Base-by-base conservation (phyloP, 2,113 vertebrate species). In the Boleophthalmus pectinirostris region DNA sequence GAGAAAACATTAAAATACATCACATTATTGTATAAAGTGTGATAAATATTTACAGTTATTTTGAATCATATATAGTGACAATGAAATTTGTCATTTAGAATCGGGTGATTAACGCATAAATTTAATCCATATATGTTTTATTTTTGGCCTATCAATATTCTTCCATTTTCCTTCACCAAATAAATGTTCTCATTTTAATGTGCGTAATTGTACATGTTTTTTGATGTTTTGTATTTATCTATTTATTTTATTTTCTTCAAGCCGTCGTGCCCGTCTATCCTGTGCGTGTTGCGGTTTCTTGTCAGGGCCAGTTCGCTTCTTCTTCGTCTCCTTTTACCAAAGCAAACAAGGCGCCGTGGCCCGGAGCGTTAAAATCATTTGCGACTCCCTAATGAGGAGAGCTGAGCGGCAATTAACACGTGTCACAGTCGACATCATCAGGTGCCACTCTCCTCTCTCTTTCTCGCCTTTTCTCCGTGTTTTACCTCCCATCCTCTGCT, bases 341-440 rank as follows among this genome's bases (percentile, higher is more conserved):
- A 87, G 83, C 79, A 86, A 88, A 89, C 90, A 87, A 81, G 73
- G 75, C 82, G 73, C 47, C 20, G 85, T 81, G 87, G 84, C 88
- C 88, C 77, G 85, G 75, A 88, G 95, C 94, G 94, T 92, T 92
- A 92, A 94, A 94, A 96, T 95, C 94, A 95, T 95, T 91, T 93
- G 94, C 94, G 95, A 91, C 94, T 96, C 94, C 93, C 94, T 97
- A 96, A 99, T 98, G 96, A 98, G 95, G 87, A 93, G 95, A 96
- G 93, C 94, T 95, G 94, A 89, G 77, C 93, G 95, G 94, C 96
- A 97, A 98, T 98, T 98, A 99, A 97, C 94, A 92, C 95, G 94
- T 94, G 96, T 96, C 97, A 96, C 94, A 96, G 95, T 95, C 95
- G 92, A 95, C 96, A 94, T 96, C 96, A 94, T 97, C 96, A 96